Percentiles rank a stretch among this genome's conserved stretches.
These are phyloP conservation scores for Dynastes hyllus DNA, from an alignment of 2,888 invertebrate species.

Conservation along the genomic window DNA sequence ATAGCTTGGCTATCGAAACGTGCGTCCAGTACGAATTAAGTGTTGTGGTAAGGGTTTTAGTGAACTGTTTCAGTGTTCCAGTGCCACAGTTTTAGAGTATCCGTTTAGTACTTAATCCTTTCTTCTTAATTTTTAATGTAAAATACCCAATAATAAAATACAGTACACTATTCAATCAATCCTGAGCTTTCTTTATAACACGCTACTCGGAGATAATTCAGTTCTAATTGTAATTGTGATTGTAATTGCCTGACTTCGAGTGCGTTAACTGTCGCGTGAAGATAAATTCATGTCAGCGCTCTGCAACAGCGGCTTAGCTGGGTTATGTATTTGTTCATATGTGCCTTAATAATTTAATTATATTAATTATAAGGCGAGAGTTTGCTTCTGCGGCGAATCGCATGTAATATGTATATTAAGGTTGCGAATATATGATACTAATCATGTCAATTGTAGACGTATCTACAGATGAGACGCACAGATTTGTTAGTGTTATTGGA, in stretches of 20 bases:
- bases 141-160: no score
- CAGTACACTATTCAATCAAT: no score
- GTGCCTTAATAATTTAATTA: constrained; percentile 23
- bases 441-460: background rate
- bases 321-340: background rate
- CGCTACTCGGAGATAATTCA: no score
- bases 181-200: no score
- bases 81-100: no score
- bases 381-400: background rate
- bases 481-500: background rate
- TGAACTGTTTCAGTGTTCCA: no score
- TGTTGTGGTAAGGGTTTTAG: no score
- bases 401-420: background rate
- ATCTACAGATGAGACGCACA: background rate
- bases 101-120: no score
- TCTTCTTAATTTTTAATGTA: no score
- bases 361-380: constrained; percentile 10
- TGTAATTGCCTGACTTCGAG: background rate
- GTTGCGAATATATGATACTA: background rate
- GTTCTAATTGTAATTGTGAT: background rate
- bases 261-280: background rate
- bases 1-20: no score
- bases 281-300: background rate
- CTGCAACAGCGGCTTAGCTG: background rate
- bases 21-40: no score